A percentile compares a stretch with the other conserved stretches of the same genome.
These are phyloP conservation scores for Enteromius radiatus DNA, from an alignment of 2,797 vertebrate species.

Conservation along the genomic window DNA sequence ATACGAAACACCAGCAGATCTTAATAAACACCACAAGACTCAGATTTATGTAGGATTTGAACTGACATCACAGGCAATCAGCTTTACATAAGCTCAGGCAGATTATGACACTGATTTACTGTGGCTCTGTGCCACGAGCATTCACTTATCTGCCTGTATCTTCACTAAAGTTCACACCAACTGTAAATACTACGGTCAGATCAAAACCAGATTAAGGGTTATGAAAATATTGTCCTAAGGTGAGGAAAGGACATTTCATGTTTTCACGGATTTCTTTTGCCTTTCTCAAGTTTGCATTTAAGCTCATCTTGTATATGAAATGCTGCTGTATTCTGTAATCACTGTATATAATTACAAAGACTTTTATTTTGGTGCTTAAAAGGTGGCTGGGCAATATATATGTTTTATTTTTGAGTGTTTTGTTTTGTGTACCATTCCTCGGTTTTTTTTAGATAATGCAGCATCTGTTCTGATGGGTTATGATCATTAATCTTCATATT, in stretches of 20 bases:
- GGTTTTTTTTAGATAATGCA: neutral
- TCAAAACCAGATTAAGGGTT: conserved; percentile 1
- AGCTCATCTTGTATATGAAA: neutral
- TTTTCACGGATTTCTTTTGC: neutral
- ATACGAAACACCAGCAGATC: neutral
- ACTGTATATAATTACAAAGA: neutral
- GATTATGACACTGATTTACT: conserved; percentile 50
- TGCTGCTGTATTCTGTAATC: too few species aligned
- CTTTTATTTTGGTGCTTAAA: neutral
- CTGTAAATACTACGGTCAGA: conserved; percentile 1
- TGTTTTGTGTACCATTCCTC: neutral
- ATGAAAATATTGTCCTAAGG: neutral
- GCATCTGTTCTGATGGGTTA: neutral
- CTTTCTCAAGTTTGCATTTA: neutral
- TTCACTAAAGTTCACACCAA: conserved; percentile 38
- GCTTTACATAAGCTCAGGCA: conserved; percentile 25
- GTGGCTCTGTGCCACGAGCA: conserved; percentile 43
- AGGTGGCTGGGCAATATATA: neutral
- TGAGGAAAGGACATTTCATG: conserved; percentile 42
- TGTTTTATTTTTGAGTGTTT: too few species aligned
- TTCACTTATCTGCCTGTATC: conserved; percentile 37
- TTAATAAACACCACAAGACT: conserved; percentile 21
- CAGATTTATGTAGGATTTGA: conserved; percentile 18
- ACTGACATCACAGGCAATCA: conserved; percentile 27
- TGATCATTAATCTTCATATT: neutral